Conservation (phyloP, 2,888 invertebrate genomes). For the Amphimallon solstitiale region DNA sequence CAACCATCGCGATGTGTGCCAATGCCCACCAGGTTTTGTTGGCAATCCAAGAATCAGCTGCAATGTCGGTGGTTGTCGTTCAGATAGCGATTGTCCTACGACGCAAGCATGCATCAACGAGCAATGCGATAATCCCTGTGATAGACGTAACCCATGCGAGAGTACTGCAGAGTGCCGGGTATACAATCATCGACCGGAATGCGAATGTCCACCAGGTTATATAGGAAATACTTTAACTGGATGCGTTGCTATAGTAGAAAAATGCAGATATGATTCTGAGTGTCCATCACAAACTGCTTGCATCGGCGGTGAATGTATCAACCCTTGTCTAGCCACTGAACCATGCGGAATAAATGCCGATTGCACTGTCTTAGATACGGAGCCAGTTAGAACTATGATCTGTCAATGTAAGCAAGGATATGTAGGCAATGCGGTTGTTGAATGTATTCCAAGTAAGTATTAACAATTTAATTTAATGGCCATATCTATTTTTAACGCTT, state of each 20-base stretch:
- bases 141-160: slow-evolving; percentile 73
- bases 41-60: slow-evolving; percentile 86
- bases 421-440: slow-evolving; percentile 85
- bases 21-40: slow-evolving; percentile 81
- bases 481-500: not conserved
- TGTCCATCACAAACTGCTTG: slow-evolving; percentile 88
- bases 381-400: slow-evolving; percentile 87
- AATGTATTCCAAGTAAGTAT: slow-evolving; percentile 81
- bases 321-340: slow-evolving; percentile 81
- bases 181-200: slow-evolving; percentile 80
- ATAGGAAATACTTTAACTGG: slow-evolving; percentile 71
- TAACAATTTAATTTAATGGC: not conserved
- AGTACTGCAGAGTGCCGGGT: slow-evolving; percentile 79
- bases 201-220: slow-evolving; percentile 83
- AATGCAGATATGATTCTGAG: slow-evolving; percentile 81
- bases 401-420: slow-evolving; percentile 89
- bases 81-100: slow-evolving; percentile 82
- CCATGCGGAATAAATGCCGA: slow-evolving; percentile 85
- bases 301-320: slow-evolving; percentile 81
- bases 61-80: slow-evolving; percentile 81
- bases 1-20: slow-evolving; percentile 84
- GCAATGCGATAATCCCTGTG: slow-evolving; percentile 83
- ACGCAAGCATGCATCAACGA: slow-evolving; percentile 84
- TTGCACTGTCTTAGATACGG: slow-evolving; percentile 82
- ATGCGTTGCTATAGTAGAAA: slow-evolving; percentile 68